Conservation (phyloP, 2,888 invertebrate genomes). For the Scaptomyza reducta region DNA sequence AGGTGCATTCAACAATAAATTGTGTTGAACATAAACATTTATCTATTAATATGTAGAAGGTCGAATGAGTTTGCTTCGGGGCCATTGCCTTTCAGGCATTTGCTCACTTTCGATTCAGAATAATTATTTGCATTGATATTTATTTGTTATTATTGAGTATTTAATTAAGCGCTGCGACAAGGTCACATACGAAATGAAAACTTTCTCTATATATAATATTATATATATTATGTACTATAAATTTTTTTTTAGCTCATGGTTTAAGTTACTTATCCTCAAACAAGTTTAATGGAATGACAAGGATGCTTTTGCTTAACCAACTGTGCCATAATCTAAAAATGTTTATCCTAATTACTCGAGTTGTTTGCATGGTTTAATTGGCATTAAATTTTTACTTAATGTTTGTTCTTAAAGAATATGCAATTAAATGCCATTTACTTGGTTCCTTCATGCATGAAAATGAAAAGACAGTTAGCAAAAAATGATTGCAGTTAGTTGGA, state of each 20-base stretch:
- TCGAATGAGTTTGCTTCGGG: conserved; percentile 5
- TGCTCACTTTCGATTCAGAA: conserved; percentile 26
- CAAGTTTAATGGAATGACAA: too few species aligned
- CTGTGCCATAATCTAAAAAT: background rate
- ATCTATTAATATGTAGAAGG: conserved; percentile 32
- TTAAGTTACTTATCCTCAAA: too few species aligned
- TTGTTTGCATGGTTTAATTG: background rate
- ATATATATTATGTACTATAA: too few species aligned
- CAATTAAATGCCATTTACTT: conserved; percentile 18
- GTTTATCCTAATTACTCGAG: background rate
- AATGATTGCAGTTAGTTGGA: conserved; percentile 30
- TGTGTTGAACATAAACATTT: conserved; percentile 70
- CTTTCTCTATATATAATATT: too few species aligned
- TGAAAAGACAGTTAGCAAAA: conserved; percentile 4
- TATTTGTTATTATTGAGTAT: background rate
- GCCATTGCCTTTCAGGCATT: conserved; percentile 12
- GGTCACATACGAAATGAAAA: background rate
- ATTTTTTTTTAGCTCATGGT: too few species aligned
- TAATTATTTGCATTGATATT: conserved; percentile 13
- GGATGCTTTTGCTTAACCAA: background rate
- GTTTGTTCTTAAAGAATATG: background rate
- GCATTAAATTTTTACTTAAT: background rate
- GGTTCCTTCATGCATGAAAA: conserved; percentile 3
- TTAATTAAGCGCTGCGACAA: background rate
- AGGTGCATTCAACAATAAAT: conserved; percentile 74